Percentiles rank a stretch among this genome's conserved stretches.
Evolutionary conservation across 2,888 invertebrate genomes (phyloP).

Genomic region (Trisateles emortualis): DNA sequence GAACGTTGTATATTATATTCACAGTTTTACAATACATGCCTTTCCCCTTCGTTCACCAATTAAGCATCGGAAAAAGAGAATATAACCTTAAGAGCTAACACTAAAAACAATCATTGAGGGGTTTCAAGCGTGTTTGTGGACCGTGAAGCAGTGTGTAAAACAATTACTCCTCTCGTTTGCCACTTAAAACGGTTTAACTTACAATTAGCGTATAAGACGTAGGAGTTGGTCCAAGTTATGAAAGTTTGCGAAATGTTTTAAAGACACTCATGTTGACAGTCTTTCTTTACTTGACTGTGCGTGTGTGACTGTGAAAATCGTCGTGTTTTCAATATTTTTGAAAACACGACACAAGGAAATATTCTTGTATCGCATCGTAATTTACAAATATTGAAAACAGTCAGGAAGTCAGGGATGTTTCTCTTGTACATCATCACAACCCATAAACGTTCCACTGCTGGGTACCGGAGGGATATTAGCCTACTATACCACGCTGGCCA

Average conservation of each 20-base stretch:
- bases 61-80: conserved; percentile 31
- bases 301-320: too few species aligned
- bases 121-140: conserved; percentile 51
- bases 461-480: too few species aligned
- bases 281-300: background rate
- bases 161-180: conserved; percentile 73
- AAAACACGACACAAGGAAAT: too few species aligned
- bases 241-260: conserved; percentile 2
- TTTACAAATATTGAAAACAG: too few species aligned
- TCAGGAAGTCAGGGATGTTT: too few species aligned
- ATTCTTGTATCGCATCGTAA: too few species aligned
- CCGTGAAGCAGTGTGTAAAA: conserved; percentile 64
- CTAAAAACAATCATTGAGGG: conserved; percentile 55
- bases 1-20: background rate
- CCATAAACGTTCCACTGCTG: too few species aligned
- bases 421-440: too few species aligned
- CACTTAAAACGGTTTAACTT: conserved; percentile 66
- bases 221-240: conserved; percentile 32
- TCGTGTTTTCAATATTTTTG: too few species aligned
- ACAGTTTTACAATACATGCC: conserved; percentile 20
- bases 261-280: background rate
- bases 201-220: conserved; percentile 64
- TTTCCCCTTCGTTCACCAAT: conserved; percentile 24
- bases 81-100: conserved; percentile 49
- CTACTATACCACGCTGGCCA: too few species aligned